Evolutionary conservation across 2,888 invertebrate genomes (phyloP).

Genomic region (Heteromyza rotundicornis): DNA sequence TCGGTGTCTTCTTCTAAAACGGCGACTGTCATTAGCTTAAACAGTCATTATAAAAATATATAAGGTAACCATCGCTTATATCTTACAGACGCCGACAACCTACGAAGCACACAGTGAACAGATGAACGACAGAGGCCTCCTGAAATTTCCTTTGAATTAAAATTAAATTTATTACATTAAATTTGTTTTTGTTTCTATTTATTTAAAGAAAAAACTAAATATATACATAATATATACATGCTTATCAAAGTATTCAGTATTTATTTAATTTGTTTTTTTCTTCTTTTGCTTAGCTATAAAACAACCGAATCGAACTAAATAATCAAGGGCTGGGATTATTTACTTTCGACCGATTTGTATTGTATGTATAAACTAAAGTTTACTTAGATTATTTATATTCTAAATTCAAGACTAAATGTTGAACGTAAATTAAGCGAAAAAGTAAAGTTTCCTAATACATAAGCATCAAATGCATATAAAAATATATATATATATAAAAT

Average conservation of each 20-base stretch:
- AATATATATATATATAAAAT: not conserved
- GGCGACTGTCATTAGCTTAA: not conserved
- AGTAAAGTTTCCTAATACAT: not conserved
- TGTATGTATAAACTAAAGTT: too few relatives aligned
- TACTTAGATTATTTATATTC: too few relatives aligned
- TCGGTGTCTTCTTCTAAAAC: not conserved
- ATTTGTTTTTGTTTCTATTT: too few relatives aligned
- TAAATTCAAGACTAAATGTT: not conserved
- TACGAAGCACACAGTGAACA: not conserved
- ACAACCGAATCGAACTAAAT: conserved; percentile 29
- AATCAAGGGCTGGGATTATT: conserved; percentile 32
- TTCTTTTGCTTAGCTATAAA: too few relatives aligned
- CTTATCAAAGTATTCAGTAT: not conserved
- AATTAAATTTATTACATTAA: too few relatives aligned
- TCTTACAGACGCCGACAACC: not conserved
- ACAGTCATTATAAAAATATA: not conserved
- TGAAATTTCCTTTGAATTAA: too few relatives aligned
- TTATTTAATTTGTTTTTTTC: not conserved
- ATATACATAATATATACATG: too few relatives aligned
- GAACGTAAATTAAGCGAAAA: not conserved
- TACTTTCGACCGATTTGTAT: conserved; percentile 22
- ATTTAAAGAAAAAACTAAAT: too few relatives aligned
- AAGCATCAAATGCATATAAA: not conserved
- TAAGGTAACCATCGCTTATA: too few relatives aligned
- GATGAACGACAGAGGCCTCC: too few relatives aligned